Percentiles rank a stretch among this genome's conserved stretches.
These are phyloP conservation scores for Cettia cetti DNA, from an alignment of 2,113 vertebrate species.

Conservation along the genomic window DNA sequence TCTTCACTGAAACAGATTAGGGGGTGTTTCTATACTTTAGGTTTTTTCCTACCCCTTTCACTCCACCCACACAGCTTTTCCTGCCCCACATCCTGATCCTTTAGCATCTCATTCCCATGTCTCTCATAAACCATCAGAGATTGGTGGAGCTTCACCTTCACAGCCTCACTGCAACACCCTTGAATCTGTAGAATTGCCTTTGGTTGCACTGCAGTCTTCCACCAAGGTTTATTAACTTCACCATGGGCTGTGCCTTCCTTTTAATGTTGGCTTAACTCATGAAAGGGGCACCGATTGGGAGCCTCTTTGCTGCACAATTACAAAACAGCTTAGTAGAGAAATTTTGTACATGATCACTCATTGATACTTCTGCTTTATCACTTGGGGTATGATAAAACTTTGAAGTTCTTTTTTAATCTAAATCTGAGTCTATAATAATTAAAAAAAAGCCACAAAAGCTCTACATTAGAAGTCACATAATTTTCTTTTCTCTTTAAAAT, in stretches of 20 bases:
- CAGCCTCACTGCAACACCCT: background rate
- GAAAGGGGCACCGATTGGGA: background rate
- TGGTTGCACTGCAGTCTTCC: background rate
- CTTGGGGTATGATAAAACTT: background rate
- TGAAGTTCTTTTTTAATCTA: background rate
- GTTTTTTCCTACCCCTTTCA: background rate
- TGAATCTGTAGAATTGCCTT: background rate
- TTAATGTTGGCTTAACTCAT: background rate
- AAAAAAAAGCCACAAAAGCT: background rate
- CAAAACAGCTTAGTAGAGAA: background rate
- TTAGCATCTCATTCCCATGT: background rate
- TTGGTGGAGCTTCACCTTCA: accelerated
- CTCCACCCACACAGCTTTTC: background rate
- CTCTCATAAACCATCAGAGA: background rate
- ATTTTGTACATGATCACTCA: background rate
- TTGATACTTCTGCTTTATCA: background rate
- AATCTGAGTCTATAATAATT: background rate
- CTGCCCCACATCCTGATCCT: background rate
- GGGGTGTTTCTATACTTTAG: background rate
- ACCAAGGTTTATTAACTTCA: background rate
- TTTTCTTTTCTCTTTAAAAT: background rate
- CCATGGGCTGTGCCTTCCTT: background rate
- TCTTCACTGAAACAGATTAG: background rate
- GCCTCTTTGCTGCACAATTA: background rate
- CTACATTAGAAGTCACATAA: background rate